These are phyloP conservation scores for Eurytoma adleriae DNA, from an alignment of 2,888 invertebrate species.

Conservation along the genomic window DNA sequence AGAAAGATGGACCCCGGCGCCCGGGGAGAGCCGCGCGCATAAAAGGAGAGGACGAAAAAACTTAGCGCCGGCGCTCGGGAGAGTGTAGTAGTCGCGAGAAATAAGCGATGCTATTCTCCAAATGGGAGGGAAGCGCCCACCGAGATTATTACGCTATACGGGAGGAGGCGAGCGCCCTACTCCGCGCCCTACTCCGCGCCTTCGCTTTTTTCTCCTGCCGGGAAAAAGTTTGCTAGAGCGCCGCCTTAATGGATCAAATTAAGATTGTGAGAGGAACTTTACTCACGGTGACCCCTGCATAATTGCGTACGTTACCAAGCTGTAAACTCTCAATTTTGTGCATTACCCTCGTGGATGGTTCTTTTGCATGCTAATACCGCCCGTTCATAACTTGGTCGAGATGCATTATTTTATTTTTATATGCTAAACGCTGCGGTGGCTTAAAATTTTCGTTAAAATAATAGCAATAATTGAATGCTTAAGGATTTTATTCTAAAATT, in stretches of 20 bases:
- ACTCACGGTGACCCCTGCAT: not conserved
- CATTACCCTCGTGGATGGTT: not conserved
- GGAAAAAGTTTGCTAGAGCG: conserved; percentile 8
- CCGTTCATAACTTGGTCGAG: too few relatives aligned
- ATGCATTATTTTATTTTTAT: too few relatives aligned
- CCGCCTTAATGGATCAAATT: conserved; percentile 38
- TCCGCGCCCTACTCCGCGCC: not conserved
- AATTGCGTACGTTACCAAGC: not conserved
- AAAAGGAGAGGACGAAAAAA: conserved; percentile 8
- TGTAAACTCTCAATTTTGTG: not conserved
- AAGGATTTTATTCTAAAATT: too few relatives aligned
- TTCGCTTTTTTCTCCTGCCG: conserved; percentile 5
- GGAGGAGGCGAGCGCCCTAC: not conserved
- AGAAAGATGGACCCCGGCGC: not conserved
- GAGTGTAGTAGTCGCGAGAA: conserved; percentile 31
- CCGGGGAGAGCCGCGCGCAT: not conserved
- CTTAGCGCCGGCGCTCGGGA: not conserved
- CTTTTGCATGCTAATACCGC: not conserved
- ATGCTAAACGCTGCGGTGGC: too few relatives aligned
- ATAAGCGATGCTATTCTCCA: conserved; percentile 45
- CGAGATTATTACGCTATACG: conserved; percentile 41
- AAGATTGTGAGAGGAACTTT: conserved; percentile 14
- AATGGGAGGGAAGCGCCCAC: conserved; percentile 11
- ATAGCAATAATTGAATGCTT: too few relatives aligned
- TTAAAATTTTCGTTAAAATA: too few relatives aligned